Conservation (phyloP, 2,888 invertebrate species). For the Ariolimax columbianus region DNA sequence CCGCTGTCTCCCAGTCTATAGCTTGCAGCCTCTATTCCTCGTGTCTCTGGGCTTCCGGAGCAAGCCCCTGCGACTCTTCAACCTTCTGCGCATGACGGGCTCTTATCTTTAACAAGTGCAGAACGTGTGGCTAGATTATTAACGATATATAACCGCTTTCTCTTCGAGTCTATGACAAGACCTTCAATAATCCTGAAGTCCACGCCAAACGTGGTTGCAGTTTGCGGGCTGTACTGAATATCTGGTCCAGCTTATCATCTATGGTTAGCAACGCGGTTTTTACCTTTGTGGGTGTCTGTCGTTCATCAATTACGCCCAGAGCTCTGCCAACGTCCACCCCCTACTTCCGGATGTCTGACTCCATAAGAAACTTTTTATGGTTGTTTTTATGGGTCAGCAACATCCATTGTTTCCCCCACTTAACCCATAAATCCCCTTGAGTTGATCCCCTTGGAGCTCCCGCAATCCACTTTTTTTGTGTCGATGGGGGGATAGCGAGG, state of each 20-base stretch:
- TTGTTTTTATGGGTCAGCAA: not conserved
- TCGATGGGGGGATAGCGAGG: too few species aligned
- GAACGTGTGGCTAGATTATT: conserved; percentile 3
- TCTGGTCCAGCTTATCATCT: not conserved
- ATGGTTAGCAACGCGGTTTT: too few species aligned
- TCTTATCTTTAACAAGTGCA: not conserved
- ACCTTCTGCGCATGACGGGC: not conserved
- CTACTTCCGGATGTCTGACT: not conserved
- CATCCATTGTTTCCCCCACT: not conserved
- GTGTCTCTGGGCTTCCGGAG: not conserved
- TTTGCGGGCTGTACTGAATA: not conserved
- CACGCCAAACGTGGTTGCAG: not conserved
- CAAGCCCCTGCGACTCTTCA: not conserved
- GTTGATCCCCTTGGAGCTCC: too few species aligned
- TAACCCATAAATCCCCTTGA: not conserved
- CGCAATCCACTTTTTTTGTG: too few species aligned
- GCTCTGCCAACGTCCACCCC: not conserved
- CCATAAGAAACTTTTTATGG: not conserved
- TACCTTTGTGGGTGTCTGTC: too few species aligned
- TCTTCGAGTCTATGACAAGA: not conserved
- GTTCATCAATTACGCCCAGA: not conserved
- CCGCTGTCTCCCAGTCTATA: not conserved
- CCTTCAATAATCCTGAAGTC: not conserved
- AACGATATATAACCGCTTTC: not conserved
- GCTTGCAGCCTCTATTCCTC: not conserved